A percentile compares a stretch with the other conserved stretches of the same genome.
Conservation (phyloP, 2,113 vertebrate species). For the Alligator sinensis region DNA sequence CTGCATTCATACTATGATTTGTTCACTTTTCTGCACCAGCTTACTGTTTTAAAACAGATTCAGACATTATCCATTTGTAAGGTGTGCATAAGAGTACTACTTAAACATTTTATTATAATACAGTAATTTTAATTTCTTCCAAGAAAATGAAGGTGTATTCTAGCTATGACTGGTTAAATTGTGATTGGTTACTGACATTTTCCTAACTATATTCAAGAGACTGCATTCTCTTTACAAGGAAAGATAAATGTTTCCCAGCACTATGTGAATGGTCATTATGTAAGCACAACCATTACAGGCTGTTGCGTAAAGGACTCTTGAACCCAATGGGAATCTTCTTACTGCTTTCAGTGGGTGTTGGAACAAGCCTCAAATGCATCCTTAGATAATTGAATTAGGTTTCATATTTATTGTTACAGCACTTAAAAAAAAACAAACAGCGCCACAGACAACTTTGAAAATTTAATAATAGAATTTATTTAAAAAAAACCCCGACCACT, state of each 20-base stretch:
- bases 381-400: background rate
- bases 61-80: background rate
- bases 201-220: background rate
- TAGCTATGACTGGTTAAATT: background rate
- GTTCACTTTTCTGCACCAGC: background rate
- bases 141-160: background rate
- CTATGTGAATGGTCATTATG: background rate
- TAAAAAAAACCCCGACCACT: background rate
- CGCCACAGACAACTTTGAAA: background rate
- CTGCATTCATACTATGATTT: background rate
- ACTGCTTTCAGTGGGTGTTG: background rate
- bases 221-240: background rate
- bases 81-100: background rate
- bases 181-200: background rate
- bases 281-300: background rate
- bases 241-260: background rate
- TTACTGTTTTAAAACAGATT: background rate
- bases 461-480: background rate
- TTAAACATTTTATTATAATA: background rate
- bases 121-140: background rate
- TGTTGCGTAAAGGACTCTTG: background rate
- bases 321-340: background rate
- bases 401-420: background rate
- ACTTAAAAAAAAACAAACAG: background rate
- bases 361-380: background rate